Evolutionary conservation across 2,797 vertebrate species (phyloP).

Genomic region (Anniella stebbinsi): DNA sequence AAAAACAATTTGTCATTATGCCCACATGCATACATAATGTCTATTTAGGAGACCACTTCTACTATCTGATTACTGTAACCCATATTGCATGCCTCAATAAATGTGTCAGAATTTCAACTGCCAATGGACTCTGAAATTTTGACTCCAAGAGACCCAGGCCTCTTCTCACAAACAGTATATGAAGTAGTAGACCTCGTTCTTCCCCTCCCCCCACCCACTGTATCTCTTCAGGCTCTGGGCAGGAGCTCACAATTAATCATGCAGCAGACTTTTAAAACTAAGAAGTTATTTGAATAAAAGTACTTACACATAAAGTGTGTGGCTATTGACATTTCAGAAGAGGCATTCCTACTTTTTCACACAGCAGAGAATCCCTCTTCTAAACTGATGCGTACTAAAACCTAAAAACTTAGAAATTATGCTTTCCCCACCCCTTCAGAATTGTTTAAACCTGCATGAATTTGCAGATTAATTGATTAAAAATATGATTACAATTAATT

Average conservation of each 20-base stretch:
- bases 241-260: background rate
- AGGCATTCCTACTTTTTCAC: background rate
- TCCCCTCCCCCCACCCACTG: too few species aligned
- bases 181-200: too few species aligned
- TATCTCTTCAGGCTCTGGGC: background rate
- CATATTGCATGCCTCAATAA: background rate
- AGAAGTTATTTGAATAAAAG: background rate
- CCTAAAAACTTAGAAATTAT: background rate
- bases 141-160: background rate
- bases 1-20: background rate
- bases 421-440: background rate
- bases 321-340: background rate
- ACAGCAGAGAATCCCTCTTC: too few species aligned
- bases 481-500: background rate
- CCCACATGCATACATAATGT: background rate
- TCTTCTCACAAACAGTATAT: background rate
- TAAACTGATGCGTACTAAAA: background rate
- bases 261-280: too few species aligned
- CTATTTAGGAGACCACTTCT: background rate
- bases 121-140: background rate
- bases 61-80: background rate
- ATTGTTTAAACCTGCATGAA: background rate
- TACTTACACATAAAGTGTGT: background rate
- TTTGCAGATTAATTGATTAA: conserved; percentile 1
- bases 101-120: background rate